Conservation (phyloP, 2,888 invertebrate genomes). For the Morpho deidamia region DNA sequence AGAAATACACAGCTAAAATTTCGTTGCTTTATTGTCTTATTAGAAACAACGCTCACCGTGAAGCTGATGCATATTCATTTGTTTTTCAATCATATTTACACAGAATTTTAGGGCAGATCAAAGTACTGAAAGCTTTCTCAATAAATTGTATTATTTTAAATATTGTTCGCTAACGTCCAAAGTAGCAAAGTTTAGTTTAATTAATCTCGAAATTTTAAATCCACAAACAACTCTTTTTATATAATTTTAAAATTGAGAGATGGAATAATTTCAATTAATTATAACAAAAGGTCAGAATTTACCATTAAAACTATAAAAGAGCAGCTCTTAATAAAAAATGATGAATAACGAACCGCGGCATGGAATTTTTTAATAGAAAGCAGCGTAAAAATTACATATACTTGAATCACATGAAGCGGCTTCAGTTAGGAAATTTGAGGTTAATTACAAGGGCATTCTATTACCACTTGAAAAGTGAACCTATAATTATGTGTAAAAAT, state of each 20-base stretch:
- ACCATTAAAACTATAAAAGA: too few species aligned
- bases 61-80: background rate
- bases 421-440: slow-evolving; percentile 39
- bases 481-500: background rate
- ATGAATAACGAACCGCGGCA: too few species aligned
- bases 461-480: slow-evolving; percentile 50
- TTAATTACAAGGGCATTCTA: slow-evolving; percentile 41
- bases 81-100: background rate
- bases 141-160: slow-evolving; percentile 8
- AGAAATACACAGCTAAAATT: background rate
- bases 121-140: slow-evolving; percentile 1
- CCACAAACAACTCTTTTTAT: too few species aligned
- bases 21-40: slow-evolving; percentile 6
- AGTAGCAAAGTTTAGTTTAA: background rate
- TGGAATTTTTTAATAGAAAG: slow-evolving; percentile 45
- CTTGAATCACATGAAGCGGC: slow-evolving; percentile 49
- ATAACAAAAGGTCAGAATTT: too few species aligned
- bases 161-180: slow-evolving; percentile 6
- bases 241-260: background rate
- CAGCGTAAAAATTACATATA: slow-evolving; percentile 42
- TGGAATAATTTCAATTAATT: too few species aligned
- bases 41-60: background rate
- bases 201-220: too few species aligned
- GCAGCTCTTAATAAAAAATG: too few species aligned
- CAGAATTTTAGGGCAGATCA: slow-evolving; percentile 3